These are phyloP conservation scores for Pluvialis apricaria DNA, from an alignment of 2,113 vertebrate genomes.

Conservation along the genomic window DNA sequence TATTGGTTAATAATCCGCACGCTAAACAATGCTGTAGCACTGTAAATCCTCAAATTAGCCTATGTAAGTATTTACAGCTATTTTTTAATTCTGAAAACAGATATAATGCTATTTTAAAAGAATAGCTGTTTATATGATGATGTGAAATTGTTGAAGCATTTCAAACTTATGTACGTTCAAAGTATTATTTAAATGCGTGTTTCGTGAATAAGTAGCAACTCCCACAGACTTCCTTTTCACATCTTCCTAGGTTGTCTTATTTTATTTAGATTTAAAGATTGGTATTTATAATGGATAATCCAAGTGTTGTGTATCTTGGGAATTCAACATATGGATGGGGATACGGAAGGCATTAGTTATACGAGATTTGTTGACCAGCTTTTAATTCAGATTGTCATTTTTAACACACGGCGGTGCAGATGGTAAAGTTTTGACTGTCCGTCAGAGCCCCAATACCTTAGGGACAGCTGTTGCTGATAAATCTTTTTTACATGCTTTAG, in stretches of 20 bases:
- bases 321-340: conserved; percentile 78
- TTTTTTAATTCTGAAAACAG: neutral
- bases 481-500: conserved; percentile 80
- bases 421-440: conserved; percentile 85
- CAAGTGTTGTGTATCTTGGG: conserved; percentile 9
- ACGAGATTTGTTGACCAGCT: conserved; percentile 78
- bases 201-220: neutral
- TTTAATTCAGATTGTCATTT: conserved; percentile 92
- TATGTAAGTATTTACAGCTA: neutral
- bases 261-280: conserved; percentile 7
- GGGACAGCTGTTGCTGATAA: conserved; percentile 89
- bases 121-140: neutral
- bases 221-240: neutral
- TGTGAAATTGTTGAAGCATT: neutral
- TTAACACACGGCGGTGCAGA: conserved; percentile 84
- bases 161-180: neutral
- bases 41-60: neutral
- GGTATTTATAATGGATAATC: conserved; percentile 28
- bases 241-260: neutral
- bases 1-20: neutral
- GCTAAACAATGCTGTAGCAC: neutral
- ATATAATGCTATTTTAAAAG: neutral
- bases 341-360: conserved; percentile 82
- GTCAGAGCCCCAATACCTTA: conserved; percentile 81
- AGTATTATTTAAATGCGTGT: neutral